phyloP scores from a whole-genome alignment of 2,797 vertebrate species.

The Prunella strophiata region DNA sequence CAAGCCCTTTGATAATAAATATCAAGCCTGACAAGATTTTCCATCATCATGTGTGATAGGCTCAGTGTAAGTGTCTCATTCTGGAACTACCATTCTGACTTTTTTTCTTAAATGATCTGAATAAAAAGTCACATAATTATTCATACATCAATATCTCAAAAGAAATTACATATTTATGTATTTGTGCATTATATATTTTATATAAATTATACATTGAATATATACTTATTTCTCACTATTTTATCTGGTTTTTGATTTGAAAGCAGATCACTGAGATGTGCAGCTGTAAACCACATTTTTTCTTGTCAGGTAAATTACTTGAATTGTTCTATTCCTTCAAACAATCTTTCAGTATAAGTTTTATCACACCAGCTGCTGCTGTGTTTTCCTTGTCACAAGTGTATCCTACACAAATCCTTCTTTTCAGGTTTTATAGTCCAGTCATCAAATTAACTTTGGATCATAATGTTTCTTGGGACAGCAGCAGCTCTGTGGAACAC shows the following conservation, averaged over 20 bases:
- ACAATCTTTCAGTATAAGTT: background rate
- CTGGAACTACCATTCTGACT: background rate
- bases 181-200: background rate
- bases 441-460: background rate
- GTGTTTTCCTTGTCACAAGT: background rate
- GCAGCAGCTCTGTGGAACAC: background rate
- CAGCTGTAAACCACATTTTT: background rate
- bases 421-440: background rate
- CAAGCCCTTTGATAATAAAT: background rate
- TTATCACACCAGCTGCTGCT: slow-evolving; percentile 5
- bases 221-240: background rate
- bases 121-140: background rate
- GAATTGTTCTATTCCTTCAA: background rate
- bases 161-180: background rate
- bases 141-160: background rate
- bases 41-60: background rate
- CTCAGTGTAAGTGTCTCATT: background rate
- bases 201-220: too few species aligned
- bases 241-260: background rate
- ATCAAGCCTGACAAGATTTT: background rate
- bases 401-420: background rate
- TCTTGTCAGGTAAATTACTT: background rate
- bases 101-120: background rate
- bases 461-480: background rate
- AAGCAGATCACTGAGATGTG: background rate